Evolutionary conservation across 2,888 invertebrate species (phyloP).

Genomic region (Endomychus coccineus): DNA sequence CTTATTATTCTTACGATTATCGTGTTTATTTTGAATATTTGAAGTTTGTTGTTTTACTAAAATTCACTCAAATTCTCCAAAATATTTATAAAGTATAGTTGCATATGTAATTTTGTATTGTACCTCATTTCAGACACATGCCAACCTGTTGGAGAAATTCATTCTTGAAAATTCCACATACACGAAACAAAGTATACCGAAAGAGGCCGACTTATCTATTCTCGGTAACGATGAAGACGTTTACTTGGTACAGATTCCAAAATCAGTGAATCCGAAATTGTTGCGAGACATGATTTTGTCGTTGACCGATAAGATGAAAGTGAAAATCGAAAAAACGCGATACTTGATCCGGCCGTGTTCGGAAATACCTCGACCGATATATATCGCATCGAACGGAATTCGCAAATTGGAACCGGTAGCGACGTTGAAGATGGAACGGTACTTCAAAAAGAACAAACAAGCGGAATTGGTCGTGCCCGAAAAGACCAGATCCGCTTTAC

Average conservation of each 20-base stretch:
- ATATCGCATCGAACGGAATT: conserved; percentile 12
- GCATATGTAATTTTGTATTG: too few species aligned
- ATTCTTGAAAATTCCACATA: too few species aligned
- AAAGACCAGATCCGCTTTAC: conserved; percentile 21
- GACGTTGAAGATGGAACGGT: conserved; percentile 24
- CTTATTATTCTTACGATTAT: too few species aligned
- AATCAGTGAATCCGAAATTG: conserved; percentile 6
- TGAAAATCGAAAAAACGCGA: conserved; percentile 24
- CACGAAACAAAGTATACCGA: not conserved
- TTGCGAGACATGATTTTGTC: conserved; percentile 3
- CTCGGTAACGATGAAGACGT: conserved; percentile 11
- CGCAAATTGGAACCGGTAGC: conserved; percentile 22
- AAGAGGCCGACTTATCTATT: not conserved
- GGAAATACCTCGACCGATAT: conserved; percentile 18
- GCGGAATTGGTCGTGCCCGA: conserved; percentile 15
- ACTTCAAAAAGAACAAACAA: conserved; percentile 21
- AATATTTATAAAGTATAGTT: too few species aligned
- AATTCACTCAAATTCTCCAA: too few species aligned
- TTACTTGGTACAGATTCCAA: conserved; percentile 8
- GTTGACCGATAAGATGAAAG: conserved; percentile 17
- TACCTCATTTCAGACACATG: too few species aligned
- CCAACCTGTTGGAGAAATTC: too few species aligned
- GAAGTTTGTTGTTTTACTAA: too few species aligned
- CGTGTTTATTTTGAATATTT: too few species aligned
- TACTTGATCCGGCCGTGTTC: conserved; percentile 23